Evolutionary conservation across 2,797 vertebrate genomes (phyloP).

Genomic region (Crocidura indochinensis): DNA sequence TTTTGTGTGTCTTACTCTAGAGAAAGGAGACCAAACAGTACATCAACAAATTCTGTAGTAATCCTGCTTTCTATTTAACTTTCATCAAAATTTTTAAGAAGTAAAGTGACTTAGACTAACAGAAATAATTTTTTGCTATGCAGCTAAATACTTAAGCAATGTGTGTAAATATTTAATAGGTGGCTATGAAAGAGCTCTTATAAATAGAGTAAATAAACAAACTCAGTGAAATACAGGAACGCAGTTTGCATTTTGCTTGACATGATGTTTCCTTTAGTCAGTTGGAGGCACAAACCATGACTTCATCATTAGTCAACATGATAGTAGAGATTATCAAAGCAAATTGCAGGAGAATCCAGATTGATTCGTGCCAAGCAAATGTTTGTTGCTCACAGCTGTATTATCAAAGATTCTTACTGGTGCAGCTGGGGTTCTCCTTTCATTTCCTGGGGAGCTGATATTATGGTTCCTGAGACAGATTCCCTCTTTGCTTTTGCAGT

Average conservation of each 20-base stretch:
- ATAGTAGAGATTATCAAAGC: slow-evolving; percentile 91
- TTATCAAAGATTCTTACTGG: slow-evolving; percentile 89
- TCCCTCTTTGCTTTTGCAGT: slow-evolving; percentile 70
- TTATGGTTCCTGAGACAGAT: slow-evolving; percentile 81
- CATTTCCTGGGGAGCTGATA: slow-evolving; percentile 89
- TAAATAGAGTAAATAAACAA: slow-evolving; percentile 89
- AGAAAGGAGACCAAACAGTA: neutral
- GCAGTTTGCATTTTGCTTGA: slow-evolving; percentile 87
- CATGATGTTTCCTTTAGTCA: slow-evolving; percentile 91
- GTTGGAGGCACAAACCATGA: slow-evolving; percentile 92
- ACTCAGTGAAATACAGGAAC: slow-evolving; percentile 86
- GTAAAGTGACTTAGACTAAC: slow-evolving; percentile 82
- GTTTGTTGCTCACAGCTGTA: slow-evolving; percentile 91
- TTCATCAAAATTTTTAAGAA: slow-evolving; percentile 81
- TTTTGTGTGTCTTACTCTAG: neutral
- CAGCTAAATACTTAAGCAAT: slow-evolving; percentile 81
- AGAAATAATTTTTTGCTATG: slow-evolving; percentile 84
- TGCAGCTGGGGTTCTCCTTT: slow-evolving; percentile 90
- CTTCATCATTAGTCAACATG: slow-evolving; percentile 93
- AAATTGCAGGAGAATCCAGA: slow-evolving; percentile 89
- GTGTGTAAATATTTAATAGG: slow-evolving; percentile 88
- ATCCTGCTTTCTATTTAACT: slow-evolving; percentile 83
- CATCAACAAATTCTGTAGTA: slow-evolving; percentile 72
- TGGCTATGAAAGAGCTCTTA: slow-evolving; percentile 81
- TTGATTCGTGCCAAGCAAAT: slow-evolving; percentile 90